Evolutionary conservation across 1,140 invertebrate genomes (phyloP).

Genomic region (Cepaea nemoralis): DNA sequence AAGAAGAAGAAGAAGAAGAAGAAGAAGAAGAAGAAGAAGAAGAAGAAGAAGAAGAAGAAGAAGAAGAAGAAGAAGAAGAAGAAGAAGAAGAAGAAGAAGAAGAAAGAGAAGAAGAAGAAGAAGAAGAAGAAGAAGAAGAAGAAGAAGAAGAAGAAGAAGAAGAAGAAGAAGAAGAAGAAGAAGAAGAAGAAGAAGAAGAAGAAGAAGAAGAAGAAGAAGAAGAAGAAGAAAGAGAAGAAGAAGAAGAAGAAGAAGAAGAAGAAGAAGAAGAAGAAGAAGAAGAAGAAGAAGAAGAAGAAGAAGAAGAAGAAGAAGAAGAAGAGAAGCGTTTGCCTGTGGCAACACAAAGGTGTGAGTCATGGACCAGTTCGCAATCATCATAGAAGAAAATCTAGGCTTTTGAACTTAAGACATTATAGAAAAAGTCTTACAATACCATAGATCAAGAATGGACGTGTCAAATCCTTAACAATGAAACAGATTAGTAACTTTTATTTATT

Average conservation of each 20-base stretch:
- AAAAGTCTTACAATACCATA: no score
- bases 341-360: no score
- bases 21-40: background rate
- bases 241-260: background rate
- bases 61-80: background rate
- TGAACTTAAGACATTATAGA: no score
- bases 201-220: background rate
- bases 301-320: conserved; percentile 5
- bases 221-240: conserved; percentile 15
- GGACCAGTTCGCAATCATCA: no score
- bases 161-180: background rate
- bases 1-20: background rate
- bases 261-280: conserved; percentile 3
- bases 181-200: conserved; percentile 1
- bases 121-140: background rate
- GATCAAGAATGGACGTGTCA: no score
- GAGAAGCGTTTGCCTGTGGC: no score
- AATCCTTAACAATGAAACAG: no score
- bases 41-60: background rate
- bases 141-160: background rate
- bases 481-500: no score
- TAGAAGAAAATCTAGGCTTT: no score
- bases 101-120: conserved; percentile 16
- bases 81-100: background rate
- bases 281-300: conserved; percentile 6